These are phyloP conservation scores for Hypotaenidia okinawae DNA, from an alignment of 2,797 vertebrate species.

Conservation along the genomic window DNA sequence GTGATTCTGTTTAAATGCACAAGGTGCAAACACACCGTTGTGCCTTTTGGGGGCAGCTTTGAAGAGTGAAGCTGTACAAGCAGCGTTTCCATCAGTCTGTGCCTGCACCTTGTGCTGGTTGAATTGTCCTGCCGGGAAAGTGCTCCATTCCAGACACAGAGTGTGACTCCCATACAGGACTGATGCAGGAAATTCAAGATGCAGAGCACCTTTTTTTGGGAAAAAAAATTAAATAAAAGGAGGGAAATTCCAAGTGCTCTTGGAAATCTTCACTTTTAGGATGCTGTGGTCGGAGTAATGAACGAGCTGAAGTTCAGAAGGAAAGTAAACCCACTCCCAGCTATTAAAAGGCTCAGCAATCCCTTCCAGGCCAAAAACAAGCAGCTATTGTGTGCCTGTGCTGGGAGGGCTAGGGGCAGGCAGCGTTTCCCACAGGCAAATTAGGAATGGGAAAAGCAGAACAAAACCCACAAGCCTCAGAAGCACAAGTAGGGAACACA, in stretches of 20 bases:
- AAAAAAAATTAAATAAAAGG: neutral
- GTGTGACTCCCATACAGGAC: accelerated
- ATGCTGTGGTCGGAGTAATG: neutral
- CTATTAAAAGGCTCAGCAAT: slow-evolving; percentile 44
- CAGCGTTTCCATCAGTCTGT: neutral
- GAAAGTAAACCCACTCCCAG: slow-evolving; percentile 31
- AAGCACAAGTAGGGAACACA: neutral
- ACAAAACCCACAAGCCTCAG: neutral
- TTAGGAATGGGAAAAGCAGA: slow-evolving; percentile 41
- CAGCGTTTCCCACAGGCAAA: slow-evolving; percentile 39
- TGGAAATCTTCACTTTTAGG: neutral
- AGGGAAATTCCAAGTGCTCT: neutral
- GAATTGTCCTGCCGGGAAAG: neutral
- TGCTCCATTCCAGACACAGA: neutral
- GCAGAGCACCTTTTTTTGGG: neutral
- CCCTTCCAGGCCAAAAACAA: slow-evolving; percentile 31
- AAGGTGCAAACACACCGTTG: neutral
- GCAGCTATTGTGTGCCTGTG: slow-evolving; percentile 10
- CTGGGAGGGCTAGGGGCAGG: neutral
- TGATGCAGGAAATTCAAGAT: neutral
- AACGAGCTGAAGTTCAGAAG: slow-evolving; percentile 3
- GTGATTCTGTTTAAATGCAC: neutral
- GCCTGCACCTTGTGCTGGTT: neutral
- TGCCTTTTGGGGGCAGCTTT: neutral
- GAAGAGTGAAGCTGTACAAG: neutral